Evolutionary conservation across 2,888 invertebrate species (phyloP), one percentile per base, ranked within the genome.

Genomic region (Horisme vitalbata): DNA sequence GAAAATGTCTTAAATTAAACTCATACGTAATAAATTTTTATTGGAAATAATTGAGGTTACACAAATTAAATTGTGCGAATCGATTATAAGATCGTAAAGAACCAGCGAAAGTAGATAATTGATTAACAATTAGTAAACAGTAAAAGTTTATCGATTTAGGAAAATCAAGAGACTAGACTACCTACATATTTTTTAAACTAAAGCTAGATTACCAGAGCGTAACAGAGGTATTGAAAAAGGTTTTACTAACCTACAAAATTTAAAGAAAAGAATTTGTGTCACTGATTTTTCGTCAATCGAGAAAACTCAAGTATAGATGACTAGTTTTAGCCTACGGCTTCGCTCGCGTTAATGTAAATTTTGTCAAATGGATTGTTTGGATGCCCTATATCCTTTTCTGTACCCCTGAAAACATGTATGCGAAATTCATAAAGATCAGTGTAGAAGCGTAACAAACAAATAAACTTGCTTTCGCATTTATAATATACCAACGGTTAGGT

Each of bases 81-180:
- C 59, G 57, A 54, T 35, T 39, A 18, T 14, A 23, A 41, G 18
- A 52, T 52, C 39, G 47, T 46, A 52, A 57, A 46, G 39, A 38
- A 62, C 47, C n/a, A 68, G 71, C 61, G 76, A 76, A 77, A 77
- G 77, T 68, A 59, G 64, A 57, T 65, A 69, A 63, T 66, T 58
- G 56, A 71, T 65, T 66, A 41, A 47, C 60, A 63, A 71, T 65
- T 66, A 66, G 56, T 15, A 32, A 20, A 18, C 52, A 67, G 68
- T 67, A 70, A 69, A 64, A 72, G 65, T 60, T 68, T 66, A 69
- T 64, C 67, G 63, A 71, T 69, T 61, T 62, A 63, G 64, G 55
- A 57, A 65, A 61, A 67, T 66, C 51, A 48, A 63, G 43, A 55
- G 59, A 71, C 60, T 71, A 65, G 68, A 66, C 66, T 59, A 46